Conservation (phyloP, 2,797 vertebrate genomes). For the Gymnothorax javanicus region DNA sequence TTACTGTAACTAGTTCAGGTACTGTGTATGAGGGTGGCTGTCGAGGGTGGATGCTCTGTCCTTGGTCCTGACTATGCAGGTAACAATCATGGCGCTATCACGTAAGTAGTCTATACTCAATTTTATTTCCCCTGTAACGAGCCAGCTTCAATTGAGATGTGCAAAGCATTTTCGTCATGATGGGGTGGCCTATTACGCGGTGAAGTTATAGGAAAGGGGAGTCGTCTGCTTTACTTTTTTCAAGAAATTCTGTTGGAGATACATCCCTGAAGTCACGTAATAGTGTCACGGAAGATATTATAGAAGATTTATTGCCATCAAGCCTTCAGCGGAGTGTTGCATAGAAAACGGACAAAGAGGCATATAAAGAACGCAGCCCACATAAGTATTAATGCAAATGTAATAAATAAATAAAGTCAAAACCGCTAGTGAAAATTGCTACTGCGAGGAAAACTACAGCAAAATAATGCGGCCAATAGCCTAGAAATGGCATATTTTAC, state of each 20-base stretch:
- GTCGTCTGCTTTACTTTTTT: background rate
- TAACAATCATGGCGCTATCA: background rate
- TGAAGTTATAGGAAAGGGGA: background rate
- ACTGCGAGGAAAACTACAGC: background rate
- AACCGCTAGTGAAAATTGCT: background rate
- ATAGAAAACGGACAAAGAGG: background rate
- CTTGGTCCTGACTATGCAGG: slow-evolving; percentile 42
- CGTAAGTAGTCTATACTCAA: no score
- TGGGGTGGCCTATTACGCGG: background rate
- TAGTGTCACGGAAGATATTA: background rate
- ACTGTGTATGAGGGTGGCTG: no score
- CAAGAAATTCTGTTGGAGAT: background rate
- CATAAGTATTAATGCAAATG: background rate
- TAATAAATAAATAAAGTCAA: background rate
- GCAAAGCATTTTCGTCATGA: background rate
- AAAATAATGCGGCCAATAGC: background rate
- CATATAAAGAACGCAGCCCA: background rate
- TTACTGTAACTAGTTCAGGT: background rate
- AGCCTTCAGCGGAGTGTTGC: background rate
- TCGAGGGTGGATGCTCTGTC: slow-evolving; percentile 20
- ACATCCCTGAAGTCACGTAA: background rate
- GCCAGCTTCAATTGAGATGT: no score
- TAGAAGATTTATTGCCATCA: background rate
- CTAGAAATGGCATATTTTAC: background rate
- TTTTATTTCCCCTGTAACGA: no score